Base-by-base conservation (phyloP, 2,797 vertebrate genomes). In the Trematomus bernacchii region DNA sequence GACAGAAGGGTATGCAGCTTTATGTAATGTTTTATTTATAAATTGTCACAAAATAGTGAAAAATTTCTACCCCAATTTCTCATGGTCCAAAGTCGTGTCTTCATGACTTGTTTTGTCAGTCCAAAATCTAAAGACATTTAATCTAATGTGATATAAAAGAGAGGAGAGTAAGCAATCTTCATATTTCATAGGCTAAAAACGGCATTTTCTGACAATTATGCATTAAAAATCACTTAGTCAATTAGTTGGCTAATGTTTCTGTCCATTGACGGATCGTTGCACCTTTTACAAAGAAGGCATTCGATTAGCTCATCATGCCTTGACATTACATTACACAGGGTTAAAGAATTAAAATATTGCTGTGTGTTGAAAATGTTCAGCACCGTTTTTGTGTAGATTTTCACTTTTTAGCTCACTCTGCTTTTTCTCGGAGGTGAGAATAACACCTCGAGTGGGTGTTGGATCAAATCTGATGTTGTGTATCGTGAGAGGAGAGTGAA, bases 401-500 rank as follows among this genome's bases (percentile, higher is more conserved):
- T 27, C 27, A 1, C 27, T 27, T 27, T 27, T 21, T 60, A 37
- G 18, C 21, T 23, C 59, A 61, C 57, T 27, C 15, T 14, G 33
- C 27, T 52, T 16, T 14, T 10, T 46, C 23, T 48, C 8, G 2
- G 33, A 37, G 8, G 33, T 37, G 33, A 37, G 33, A 37, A 37
- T 0, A 12, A 42, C 65, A 66, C 5, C 27, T 51, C 19, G 3
- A 47, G 30, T 27, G 44, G 23, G 37, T 66, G 37, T 63, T 47
- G 48, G 44, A 63, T 44, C 8, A 37, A 19, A 61, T 66, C 58
- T 52, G 47, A 67, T n/a, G 7, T 42, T 43, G 27, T 66, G 43
- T n/a, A 30, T 59, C 46, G 16, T 1, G n/a, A 37, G 9, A 19
- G 12, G 40, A 7, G 30, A 21, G 2, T 1, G 16, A 59, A 46